These are phyloP conservation scores for Oithona nana DNA, from an alignment of 2,888 invertebrate genomes.

Conservation along the genomic window DNA sequence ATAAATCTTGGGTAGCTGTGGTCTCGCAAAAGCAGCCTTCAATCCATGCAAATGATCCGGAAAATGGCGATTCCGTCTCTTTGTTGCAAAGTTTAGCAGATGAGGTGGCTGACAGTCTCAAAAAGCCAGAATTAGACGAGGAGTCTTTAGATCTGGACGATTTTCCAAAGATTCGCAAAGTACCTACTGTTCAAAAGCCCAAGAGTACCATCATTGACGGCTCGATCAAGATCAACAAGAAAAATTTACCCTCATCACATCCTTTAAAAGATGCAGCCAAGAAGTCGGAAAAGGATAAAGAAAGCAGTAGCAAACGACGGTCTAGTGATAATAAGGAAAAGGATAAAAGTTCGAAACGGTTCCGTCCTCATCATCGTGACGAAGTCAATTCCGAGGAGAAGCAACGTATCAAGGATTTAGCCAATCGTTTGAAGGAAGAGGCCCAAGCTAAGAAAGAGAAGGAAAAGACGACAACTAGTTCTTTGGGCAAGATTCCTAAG, in stretches of 20 bases:
- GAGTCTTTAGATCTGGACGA: slow-evolving; percentile 18
- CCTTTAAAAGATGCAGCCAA: slow-evolving; percentile 1
- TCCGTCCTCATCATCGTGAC: slow-evolving; percentile 9
- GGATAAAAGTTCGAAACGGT: background rate
- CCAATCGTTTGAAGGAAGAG: slow-evolving; percentile 17
- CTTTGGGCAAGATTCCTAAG: slow-evolving; percentile 13
- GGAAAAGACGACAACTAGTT: slow-evolving; percentile 19
- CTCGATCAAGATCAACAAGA: slow-evolving; percentile 19
- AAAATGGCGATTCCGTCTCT: background rate
- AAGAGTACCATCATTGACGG: background rate
- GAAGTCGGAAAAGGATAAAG: slow-evolving; percentile 15
- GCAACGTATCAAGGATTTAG: slow-evolving; percentile 17
- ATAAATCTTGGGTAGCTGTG: slow-evolving; percentile 6
- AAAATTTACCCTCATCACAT: background rate
- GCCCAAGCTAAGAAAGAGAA: slow-evolving; percentile 18
- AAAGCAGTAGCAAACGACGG: background rate
- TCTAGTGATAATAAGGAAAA: background rate
- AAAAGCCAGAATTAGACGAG: no score
- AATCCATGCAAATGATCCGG: background rate
- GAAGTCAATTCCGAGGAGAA: slow-evolving; percentile 16
- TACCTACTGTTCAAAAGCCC: background rate
- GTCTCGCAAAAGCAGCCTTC: background rate
- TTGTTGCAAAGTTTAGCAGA: slow-evolving; percentile 13
- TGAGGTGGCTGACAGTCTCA: slow-evolving; percentile 8
- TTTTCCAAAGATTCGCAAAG: background rate